phyloP scores from a whole-genome alignment of 1,140 invertebrate genomes.

The Polyergus mexicanus region DNA sequence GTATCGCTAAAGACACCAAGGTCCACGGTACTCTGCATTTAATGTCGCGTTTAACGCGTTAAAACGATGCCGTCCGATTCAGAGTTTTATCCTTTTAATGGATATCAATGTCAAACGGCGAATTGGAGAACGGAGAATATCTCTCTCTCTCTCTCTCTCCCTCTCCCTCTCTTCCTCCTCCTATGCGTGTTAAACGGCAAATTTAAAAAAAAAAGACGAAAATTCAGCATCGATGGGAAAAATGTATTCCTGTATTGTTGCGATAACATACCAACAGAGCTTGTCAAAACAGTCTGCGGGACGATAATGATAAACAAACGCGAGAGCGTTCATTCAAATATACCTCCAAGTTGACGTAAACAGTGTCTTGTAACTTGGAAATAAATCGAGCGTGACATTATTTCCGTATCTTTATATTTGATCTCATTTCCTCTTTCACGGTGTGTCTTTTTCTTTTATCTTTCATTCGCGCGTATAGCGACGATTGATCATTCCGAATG shows the following conservation, averaged over 20 bases:
- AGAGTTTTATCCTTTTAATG: slow-evolving; percentile 39
- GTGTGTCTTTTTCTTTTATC: not conserved
- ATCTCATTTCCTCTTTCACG: not conserved
- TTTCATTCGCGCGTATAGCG: not conserved
- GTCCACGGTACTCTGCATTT: slow-evolving; percentile 19
- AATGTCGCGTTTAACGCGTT: slow-evolving; percentile 31
- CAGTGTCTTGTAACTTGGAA: not conserved
- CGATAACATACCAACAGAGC: not conserved
- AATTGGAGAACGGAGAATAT: not conserved
- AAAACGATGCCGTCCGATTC: slow-evolving; percentile 26
- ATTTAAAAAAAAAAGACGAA: not conserved
- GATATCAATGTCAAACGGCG: slow-evolving; percentile 36
- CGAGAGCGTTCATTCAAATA: slow-evolving; percentile 18
- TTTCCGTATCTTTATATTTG: not conserved
- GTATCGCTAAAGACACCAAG: slow-evolving; percentile 20
- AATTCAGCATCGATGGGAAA: not conserved
- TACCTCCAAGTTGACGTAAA: slow-evolving; percentile 12
- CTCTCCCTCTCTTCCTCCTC: not conserved
- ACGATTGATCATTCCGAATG: not conserved
- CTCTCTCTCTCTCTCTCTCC: not conserved
- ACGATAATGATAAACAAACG: slow-evolving; percentile 48
- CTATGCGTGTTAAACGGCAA: not conserved
- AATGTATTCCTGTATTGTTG: not conserved
- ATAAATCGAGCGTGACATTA: slow-evolving; percentile 7
- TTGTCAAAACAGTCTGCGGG: slow-evolving; percentile 22